Base-by-base conservation (phyloP, 2,113 vertebrate genomes). In the Tiliqua scincoides region DNA sequence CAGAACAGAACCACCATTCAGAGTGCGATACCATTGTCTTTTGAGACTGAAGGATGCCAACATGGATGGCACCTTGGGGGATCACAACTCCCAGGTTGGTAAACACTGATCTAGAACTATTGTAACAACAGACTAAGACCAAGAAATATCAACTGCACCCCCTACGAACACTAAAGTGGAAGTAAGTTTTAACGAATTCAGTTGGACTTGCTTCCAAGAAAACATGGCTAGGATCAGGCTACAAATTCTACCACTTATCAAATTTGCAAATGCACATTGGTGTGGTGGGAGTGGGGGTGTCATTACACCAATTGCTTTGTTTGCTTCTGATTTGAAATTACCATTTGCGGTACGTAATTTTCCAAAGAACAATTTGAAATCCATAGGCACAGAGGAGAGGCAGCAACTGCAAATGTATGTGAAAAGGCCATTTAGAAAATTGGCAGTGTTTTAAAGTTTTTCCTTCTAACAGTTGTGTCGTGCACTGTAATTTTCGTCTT, bases 391-490 rank as follows among this genome's bases (percentile, higher is more conserved):
- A n/a, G 2, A 72, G 35, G 81, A 79, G 52, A 71, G 79, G 83
- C 90, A 77, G 40, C 83, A 65, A 78, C 40, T 81, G n/a, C 59
- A 81, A 88, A 78, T 37, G 54, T 27, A 78, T 87, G 90, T 54
- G 0, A 80, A 92, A 91, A 92, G 83, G 72, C 20, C 71, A 81
- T 87, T 91, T 89, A 89, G 86, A 93, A 92, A 92, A 89, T 27
- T 83, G 82, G 59, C 74, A 87, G 78, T n/a, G 52, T 27, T 84
- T 89, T 62, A 79, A 85, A 85, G 37, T 92, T 91, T 79, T 37
- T 3, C 74, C 72, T 70, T 8, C 15, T 37, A 91, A 89, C 67
- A 75, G 85, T 88, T 88, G 84, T 0, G 0, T 84, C 3, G 80
- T 12, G 21, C 54, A 61, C 57, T 20, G 2, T 86, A 15, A 0